Conservation (phyloP, 2,888 invertebrate genomes). For the Corythucha ciliata region DNA sequence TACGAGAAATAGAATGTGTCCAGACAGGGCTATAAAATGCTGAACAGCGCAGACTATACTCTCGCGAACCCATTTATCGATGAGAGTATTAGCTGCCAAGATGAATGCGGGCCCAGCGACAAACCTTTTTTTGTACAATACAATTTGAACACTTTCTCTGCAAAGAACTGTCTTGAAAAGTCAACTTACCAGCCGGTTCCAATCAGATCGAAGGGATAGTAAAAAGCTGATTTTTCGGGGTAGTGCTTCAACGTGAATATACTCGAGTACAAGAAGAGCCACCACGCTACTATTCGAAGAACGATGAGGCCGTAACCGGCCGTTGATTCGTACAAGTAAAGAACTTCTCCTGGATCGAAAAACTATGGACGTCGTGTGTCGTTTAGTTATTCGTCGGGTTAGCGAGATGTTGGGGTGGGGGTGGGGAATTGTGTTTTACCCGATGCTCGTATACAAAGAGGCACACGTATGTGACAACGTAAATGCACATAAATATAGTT, state of each 20-base stretch:
- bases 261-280: constrained; percentile 60
- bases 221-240: constrained; percentile 73
- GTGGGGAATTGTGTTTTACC: constrained; percentile 44
- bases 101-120: constrained; percentile 72
- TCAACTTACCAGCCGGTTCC: constrained; percentile 65
- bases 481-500: constrained; percentile 68
- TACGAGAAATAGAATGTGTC: constrained; percentile 62
- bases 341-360: constrained; percentile 83
- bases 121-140: constrained; percentile 49
- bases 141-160: constrained; percentile 9
- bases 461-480: constrained; percentile 59
- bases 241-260: constrained; percentile 72
- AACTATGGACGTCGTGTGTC: constrained; percentile 46
- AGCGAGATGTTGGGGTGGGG: background rate
- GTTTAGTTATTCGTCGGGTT: background rate
- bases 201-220: constrained; percentile 70
- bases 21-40: constrained; percentile 54
- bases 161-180: background rate
- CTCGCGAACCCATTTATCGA: constrained; percentile 71
- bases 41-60: constrained; percentile 62
- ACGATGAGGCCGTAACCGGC: constrained; percentile 75
- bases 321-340: constrained; percentile 83
- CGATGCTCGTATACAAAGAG: constrained; percentile 73
- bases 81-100: constrained; percentile 58
- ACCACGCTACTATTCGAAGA: constrained; percentile 68